Conservation (phyloP, 1,140 invertebrate genomes). For the Hylaeus volcanicus region DNA sequence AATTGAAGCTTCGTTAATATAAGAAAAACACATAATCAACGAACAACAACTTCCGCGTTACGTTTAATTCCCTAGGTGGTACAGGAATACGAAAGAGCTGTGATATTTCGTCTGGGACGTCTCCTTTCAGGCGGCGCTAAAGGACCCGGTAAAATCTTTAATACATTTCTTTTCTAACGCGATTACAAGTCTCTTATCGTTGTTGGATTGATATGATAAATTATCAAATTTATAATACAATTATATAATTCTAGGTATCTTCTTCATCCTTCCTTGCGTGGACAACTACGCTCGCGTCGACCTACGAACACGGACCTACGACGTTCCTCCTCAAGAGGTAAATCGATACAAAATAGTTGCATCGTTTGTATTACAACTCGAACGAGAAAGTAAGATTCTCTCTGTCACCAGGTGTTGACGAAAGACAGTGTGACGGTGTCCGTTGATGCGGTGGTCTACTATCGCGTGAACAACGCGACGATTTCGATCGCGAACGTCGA, state of each 20-base stretch:
- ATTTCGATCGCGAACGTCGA: conserved; percentile 98
- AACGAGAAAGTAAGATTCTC: not conserved
- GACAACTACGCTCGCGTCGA: conserved; percentile 96
- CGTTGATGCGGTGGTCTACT: conserved; percentile 97
- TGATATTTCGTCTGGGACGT: conserved; percentile 93
- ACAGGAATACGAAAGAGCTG: conserved; percentile 94
- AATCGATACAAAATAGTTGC: not conserved
- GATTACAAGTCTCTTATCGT: no score
- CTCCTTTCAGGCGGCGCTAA: conserved; percentile 94
- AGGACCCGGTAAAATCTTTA: conserved; percentile 86
- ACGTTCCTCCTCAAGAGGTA: conserved; percentile 97
- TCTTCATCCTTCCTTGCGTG: conserved; percentile 97
- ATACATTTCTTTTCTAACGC: not conserved
- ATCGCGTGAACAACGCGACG: conserved; percentile 96
- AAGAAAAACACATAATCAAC: not conserved
- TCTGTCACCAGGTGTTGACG: conserved; percentile 88
- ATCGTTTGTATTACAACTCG: not conserved
- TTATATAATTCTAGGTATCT: conserved; percentile 85
- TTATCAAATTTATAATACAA: conserved; percentile 31
- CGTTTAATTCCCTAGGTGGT: conserved; percentile 84
- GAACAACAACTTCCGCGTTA: not conserved
- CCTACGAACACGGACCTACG: conserved; percentile 94
- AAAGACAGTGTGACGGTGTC: conserved; percentile 97
- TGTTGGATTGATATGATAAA: not conserved
- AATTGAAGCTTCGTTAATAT: no score